phyloP scores from a whole-genome alignment of 1,140 invertebrate genomes.

The Acyrthosiphon pisum region DNA sequence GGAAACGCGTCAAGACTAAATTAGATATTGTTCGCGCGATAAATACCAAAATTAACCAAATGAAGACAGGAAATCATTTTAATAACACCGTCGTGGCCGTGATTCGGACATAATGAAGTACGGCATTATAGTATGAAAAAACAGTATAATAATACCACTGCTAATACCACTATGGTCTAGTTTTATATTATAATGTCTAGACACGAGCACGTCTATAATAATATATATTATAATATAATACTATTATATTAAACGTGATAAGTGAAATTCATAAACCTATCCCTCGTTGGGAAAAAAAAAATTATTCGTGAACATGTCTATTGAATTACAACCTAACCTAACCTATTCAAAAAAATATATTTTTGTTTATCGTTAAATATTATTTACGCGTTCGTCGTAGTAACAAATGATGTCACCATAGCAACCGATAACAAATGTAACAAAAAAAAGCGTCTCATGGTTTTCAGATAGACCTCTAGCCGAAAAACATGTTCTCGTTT shows the following conservation, averaged over 20 bases:
- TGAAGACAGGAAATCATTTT: not conserved
- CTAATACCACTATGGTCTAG: not conserved
- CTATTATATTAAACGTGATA: not conserved
- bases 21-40: not conserved
- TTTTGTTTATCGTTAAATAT: no score
- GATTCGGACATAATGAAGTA: not conserved
- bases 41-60: constrained; percentile 9
- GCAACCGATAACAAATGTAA: no score
- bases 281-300: not conserved
- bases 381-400: no score
- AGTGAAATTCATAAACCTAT: not conserved
- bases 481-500: no score
- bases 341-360: no score
- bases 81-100: not conserved
- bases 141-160: not conserved
- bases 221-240: not conserved
- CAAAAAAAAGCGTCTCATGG: no score
- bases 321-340: not conserved
- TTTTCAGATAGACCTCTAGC: no score
- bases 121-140: not conserved
- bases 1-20: constrained; percentile 12
- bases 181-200: not conserved
- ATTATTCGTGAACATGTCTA: not conserved
- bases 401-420: no score
- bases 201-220: not conserved